Conservation (phyloP, 2,797 vertebrate species). For the Spondyliosoma cantharus region DNA sequence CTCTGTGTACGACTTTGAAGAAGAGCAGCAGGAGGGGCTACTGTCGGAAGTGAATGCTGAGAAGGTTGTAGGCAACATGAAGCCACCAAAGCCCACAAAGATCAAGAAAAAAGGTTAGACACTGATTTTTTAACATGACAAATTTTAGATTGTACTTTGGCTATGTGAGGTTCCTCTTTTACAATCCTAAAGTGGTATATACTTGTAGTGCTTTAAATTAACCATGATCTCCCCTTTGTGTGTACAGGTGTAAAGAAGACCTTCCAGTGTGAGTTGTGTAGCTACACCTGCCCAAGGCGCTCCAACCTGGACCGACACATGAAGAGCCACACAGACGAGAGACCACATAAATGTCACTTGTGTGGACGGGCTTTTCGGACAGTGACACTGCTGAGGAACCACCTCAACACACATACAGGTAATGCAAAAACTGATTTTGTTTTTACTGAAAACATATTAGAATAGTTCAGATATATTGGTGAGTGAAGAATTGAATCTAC, state of each 20-base stretch:
- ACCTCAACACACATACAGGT: slow-evolving; percentile 96
- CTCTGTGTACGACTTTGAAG: slow-evolving; percentile 98
- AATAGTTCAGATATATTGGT: not conserved
- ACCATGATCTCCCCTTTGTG: not conserved
- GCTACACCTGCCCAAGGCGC: slow-evolving; percentile 95
- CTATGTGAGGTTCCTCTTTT: fast-evolving
- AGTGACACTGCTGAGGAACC: slow-evolving; percentile 95
- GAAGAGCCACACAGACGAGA: slow-evolving; percentile 98
- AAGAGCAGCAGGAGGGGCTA: slow-evolving; percentile 96
- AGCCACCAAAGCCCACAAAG: slow-evolving; percentile 98
- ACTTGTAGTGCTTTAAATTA: not conserved
- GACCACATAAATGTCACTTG: slow-evolving; percentile 97
- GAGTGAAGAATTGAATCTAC: not conserved
- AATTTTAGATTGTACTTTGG: not conserved
- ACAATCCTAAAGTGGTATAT: not conserved
- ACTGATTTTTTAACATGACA: not conserved
- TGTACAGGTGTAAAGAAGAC: slow-evolving; percentile 95
- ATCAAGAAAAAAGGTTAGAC: slow-evolving; percentile 97
- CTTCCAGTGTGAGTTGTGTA: slow-evolving; percentile 97
- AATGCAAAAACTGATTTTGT: not conserved
- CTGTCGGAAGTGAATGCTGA: slow-evolving; percentile 97
- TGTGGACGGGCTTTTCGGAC: slow-evolving; percentile 96
- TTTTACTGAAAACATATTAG: not conserved
- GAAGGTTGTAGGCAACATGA: slow-evolving; percentile 99
- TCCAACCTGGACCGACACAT: slow-evolving; percentile 97